A percentile compares a stretch with the other conserved stretches of the same genome.
These are phyloP conservation scores for Smutsia gigantea DNA, from an alignment of 2,797 vertebrate species.

Conservation along the genomic window DNA sequence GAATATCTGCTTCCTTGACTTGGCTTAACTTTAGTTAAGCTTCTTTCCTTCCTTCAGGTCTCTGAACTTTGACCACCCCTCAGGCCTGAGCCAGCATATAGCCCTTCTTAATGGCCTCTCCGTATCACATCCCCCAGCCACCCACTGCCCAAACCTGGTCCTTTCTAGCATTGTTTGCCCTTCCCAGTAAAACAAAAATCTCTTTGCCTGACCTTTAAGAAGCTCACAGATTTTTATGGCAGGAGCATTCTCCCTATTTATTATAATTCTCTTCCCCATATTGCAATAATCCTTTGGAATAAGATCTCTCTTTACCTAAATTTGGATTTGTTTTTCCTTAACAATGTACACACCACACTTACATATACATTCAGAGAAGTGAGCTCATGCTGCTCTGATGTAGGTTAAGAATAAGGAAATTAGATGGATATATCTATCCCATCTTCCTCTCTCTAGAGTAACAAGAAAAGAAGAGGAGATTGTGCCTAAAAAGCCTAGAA, in stretches of 20 bases:
- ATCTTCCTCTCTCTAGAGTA: neutral
- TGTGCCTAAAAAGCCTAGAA: neutral
- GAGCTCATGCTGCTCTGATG: neutral
- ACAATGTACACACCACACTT: neutral
- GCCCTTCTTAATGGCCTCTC: neutral
- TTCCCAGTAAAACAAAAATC: neutral
- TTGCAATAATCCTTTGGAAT: neutral
- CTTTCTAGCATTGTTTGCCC: neutral
- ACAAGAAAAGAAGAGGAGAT: neutral
- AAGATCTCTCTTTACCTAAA: neutral
- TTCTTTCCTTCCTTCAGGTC: neutral
- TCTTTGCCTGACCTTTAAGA: neutral
- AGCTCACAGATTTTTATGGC: neutral
- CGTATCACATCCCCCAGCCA: neutral
- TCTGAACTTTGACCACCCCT: neutral
- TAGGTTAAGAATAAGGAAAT: conserved; percentile 1
- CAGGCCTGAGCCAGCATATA: neutral
- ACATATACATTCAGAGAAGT: neutral
- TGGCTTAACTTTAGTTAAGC: neutral
- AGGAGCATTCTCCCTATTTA: neutral
- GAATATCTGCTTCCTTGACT: neutral
- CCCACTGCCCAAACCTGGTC: fast-evolving
- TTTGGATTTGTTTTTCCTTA: neutral
- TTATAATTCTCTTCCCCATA: neutral
- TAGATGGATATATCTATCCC: neutral